Percentiles rank a stretch among this genome's conserved stretches.
Evolutionary conservation across 2,888 invertebrate species (phyloP).

Genomic region (Phragmatobia fuliginosa): DNA sequence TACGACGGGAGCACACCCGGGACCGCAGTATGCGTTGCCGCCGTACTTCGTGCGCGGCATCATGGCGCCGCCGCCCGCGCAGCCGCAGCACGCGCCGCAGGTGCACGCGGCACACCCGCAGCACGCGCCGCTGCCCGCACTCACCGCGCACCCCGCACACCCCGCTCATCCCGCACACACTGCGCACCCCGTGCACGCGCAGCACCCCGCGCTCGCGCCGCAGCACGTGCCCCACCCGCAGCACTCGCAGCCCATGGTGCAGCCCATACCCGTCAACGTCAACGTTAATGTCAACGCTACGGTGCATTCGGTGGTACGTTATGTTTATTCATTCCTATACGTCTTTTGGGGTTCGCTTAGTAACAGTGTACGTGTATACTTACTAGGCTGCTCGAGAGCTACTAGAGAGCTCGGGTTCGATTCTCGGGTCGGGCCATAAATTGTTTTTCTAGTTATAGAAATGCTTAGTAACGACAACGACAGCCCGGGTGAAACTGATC

Average conservation of each 20-base stretch:
- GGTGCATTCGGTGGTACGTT: slow-evolving; percentile 58
- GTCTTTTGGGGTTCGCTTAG: too few species aligned
- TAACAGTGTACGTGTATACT: too few species aligned
- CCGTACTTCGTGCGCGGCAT: slow-evolving; percentile 83
- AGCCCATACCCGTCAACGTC: slow-evolving; percentile 58
- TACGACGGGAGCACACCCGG: slow-evolving; percentile 81
- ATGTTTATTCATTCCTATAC: not conserved
- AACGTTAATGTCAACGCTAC: slow-evolving; percentile 63
- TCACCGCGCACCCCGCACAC: slow-evolving; percentile 57
- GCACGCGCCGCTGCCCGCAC: slow-evolving; percentile 63
- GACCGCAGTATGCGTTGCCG: slow-evolving; percentile 85
- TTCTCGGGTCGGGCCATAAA: too few species aligned
- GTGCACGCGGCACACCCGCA: slow-evolving; percentile 83
- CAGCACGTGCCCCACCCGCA: slow-evolving; percentile 53
- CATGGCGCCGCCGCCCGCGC: slow-evolving; percentile 63
- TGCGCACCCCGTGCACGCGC: slow-evolving; percentile 48
- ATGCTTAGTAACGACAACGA: too few species aligned
- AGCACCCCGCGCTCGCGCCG: slow-evolving; percentile 59
- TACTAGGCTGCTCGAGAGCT: too few species aligned
- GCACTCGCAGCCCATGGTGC: slow-evolving; percentile 39
- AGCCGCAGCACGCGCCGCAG: slow-evolving; percentile 85
- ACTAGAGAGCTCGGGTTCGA: too few species aligned
- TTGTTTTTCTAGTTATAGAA: too few species aligned
- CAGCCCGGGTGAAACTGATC: too few species aligned
- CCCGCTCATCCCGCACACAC: slow-evolving; percentile 67